Conservation (phyloP, 2,797 vertebrate genomes). For the Hephaestus fuliginosus region DNA sequence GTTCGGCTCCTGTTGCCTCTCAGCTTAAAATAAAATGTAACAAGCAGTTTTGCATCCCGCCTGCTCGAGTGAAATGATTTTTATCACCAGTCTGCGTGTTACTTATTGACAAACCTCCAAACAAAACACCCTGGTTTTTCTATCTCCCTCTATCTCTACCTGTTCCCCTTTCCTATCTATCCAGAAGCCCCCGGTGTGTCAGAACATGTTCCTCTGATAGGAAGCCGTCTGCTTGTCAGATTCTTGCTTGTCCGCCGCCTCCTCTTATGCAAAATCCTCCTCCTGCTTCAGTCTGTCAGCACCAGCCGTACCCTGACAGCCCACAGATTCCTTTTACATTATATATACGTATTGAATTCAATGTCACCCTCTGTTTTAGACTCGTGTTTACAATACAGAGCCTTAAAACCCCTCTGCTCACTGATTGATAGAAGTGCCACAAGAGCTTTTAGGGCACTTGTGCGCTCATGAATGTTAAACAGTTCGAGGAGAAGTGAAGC, state of each 20-base stretch:
- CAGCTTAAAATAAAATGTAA: background rate
- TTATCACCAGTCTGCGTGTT: background rate
- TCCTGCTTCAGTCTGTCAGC: conserved; percentile 64
- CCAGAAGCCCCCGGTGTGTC: conserved; percentile 68
- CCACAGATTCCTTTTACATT: conserved; percentile 68
- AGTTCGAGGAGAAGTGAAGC: conserved; percentile 39
- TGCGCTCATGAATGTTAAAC: conserved; percentile 44
- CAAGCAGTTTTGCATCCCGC: background rate
- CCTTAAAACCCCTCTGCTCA: conserved; percentile 33
- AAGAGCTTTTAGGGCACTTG: conserved; percentile 19
- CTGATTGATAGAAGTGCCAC: background rate
- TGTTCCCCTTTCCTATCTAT: conserved; percentile 44
- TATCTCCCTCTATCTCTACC: conserved; percentile 4
- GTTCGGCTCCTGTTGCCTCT: background rate
- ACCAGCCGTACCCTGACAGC: conserved; percentile 72
- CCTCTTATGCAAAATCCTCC: conserved; percentile 46
- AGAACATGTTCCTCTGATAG: conserved; percentile 69
- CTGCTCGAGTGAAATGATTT: conserved; percentile 13
- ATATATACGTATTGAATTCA: conserved; percentile 50
- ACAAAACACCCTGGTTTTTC: background rate
- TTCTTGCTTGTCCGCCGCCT: conserved; percentile 51
- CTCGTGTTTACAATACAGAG: conserved; percentile 39
- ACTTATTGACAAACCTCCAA: conserved; percentile 27
- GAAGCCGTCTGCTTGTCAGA: conserved; percentile 66
- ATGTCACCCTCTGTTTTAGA: conserved; percentile 26